A percentile compares a stretch with the other conserved stretches of the same genome.
phyloP scores from a whole-genome alignment of 2,113 vertebrate genomes.

The Platysteira castanea region DNA sequence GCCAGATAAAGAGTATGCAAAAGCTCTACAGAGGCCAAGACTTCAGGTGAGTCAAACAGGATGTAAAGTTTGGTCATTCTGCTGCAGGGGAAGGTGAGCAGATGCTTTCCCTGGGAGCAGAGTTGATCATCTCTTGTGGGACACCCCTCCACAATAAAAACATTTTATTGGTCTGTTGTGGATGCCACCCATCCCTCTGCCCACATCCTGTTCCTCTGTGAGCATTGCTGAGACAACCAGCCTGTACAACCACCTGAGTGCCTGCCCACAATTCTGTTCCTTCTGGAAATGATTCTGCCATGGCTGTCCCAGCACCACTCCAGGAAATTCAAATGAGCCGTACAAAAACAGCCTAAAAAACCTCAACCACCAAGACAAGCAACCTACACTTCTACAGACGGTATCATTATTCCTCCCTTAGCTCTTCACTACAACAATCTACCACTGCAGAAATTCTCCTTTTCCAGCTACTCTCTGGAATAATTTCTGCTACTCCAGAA shows the following conservation, averaged over 20 bases:
- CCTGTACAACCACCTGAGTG: not conserved
- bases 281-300: not conserved
- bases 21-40: not conserved
- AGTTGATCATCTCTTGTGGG: not conserved
- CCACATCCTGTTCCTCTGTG: not conserved
- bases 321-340: not conserved
- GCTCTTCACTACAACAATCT: not conserved
- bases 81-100: not conserved
- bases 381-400: not conserved
- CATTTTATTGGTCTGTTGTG: not conserved
- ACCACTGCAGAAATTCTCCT: not conserved
- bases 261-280: not conserved
- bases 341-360: not conserved
- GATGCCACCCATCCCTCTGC: not conserved
- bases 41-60: not conserved
- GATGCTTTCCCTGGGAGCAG: not conserved
- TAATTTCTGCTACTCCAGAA: not conserved
- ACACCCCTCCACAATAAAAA: not conserved
- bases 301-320: not conserved
- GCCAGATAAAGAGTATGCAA: not conserved
- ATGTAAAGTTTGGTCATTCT: not conserved
- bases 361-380: not conserved
- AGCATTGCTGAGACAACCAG: not conserved
- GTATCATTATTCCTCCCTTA: not conserved
- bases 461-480: not conserved